Evolutionary conservation across 2,113 vertebrate species (phyloP).

Genomic region (Pangasianodon hypophthalmus): DNA sequence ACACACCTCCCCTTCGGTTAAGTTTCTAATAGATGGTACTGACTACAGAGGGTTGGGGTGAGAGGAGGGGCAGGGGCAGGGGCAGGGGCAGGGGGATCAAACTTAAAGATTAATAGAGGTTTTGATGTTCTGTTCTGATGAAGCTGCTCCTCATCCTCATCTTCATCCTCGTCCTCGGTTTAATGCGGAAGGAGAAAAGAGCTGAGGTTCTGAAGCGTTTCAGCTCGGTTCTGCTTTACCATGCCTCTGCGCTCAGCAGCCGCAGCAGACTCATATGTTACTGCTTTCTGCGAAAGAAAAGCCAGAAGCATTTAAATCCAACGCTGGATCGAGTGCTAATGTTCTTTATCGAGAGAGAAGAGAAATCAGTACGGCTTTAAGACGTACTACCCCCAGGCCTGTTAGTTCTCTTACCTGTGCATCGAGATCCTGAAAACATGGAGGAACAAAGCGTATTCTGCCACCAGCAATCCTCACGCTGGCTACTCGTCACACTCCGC

Average conservation of each 20-base stretch:
- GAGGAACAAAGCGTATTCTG: constrained; percentile 92
- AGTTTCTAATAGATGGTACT: neutral
- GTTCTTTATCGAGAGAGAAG: neutral
- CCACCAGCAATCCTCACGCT: constrained; percentile 94
- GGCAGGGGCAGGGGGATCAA: neutral
- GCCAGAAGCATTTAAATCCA: neutral
- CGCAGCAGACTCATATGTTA: constrained; percentile 87
- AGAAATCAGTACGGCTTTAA: neutral
- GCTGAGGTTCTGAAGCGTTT: constrained; percentile 67
- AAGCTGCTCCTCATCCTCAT: constrained; percentile 54
- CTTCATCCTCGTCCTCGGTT: constrained; percentile 66
- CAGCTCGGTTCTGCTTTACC: constrained; percentile 67
- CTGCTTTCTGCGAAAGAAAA: constrained; percentile 82
- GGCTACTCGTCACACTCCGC: constrained; percentile 79
- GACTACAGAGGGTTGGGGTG: constrained; percentile 22
- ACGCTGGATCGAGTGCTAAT: neutral
- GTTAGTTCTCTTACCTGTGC: constrained; percentile 80
- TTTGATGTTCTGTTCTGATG: constrained; percentile 6
- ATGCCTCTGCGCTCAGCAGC: constrained; percentile 72
- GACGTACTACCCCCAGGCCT: neutral
- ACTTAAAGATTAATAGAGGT: neutral
- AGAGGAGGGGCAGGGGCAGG: constrained; percentile 72
- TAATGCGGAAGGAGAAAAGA: constrained; percentile 69
- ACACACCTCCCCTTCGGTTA: neutral
- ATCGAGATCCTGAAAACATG: constrained; percentile 86